phyloP scores from a whole-genome alignment of 2,113 vertebrate species.

The Prietella phreatophila region DNA sequence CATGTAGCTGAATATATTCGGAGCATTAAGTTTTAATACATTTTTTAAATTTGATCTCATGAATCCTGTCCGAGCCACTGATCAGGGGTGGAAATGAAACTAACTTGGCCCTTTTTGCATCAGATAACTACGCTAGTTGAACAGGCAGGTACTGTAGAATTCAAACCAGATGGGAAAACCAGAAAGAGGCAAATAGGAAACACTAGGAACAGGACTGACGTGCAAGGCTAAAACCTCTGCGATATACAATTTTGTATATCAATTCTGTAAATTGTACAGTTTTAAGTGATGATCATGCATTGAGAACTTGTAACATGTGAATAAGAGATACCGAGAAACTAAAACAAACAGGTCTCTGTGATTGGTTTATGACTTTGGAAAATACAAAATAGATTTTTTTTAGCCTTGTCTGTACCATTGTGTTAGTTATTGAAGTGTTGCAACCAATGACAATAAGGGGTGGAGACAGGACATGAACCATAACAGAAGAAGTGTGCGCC shows the following conservation, averaged over 20 bases:
- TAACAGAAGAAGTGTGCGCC: too few relatives aligned
- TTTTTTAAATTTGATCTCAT: constrained; percentile 9
- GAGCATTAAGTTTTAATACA: constrained; percentile 21
- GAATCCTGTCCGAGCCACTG: background rate
- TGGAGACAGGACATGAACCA: too few relatives aligned
- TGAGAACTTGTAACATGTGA: background rate
- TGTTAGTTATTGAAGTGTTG: background rate
- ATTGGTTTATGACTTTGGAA: background rate
- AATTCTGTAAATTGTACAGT: background rate
- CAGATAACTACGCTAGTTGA: background rate
- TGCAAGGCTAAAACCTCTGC: background rate
- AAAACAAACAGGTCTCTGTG: background rate
- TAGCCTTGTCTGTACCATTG: background rate
- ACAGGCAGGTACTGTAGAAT: background rate
- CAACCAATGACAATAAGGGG: too few relatives aligned
- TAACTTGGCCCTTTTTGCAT: background rate
- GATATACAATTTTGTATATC: background rate
- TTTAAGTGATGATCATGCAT: background rate
- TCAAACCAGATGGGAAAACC: background rate
- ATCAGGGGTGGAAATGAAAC: background rate
- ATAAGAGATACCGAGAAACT: background rate
- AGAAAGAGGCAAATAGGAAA: background rate
- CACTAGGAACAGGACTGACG: background rate
- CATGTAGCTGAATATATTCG: background rate
- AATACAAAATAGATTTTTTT: background rate